Evolutionary conservation across 1,140 invertebrate species (phyloP), one percentile per base, ranked within the genome.

Genomic region (Tenebrio molitor): DNA sequence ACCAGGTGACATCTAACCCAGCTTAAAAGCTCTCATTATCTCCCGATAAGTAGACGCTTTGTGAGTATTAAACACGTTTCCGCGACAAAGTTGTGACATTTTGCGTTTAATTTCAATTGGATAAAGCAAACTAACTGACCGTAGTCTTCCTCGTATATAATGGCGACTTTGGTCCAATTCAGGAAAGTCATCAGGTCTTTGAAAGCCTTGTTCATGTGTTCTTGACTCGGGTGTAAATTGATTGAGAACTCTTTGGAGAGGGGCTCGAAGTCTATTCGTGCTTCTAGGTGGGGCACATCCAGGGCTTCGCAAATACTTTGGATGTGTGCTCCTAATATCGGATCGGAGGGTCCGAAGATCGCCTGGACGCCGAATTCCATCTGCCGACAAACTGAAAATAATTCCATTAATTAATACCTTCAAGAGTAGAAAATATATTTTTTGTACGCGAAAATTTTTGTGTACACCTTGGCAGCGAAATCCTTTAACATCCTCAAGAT

Each of bases 81-180:
- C 29, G 29, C 29, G 6, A 39, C 36, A n/a, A n/a, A 7, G 36
- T 5, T 2, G 36, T 39, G 36, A n/a, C 36, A 29, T 41, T 46
- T 14, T 5, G 23, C n/a, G n/a, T n/a, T n/a, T n/a, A n/a, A n/a
- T n/a, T n/a, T n/a, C n/a, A n/a, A n/a, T n/a, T n/a, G n/a, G n/a
- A n/a, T n/a, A 58, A 58, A 12, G 23, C 6, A 29, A 25, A 58
- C 14, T 25, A 14, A 58, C 86, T 87, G 82, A 93, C 93, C 92
- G 76, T 91, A 91, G 82, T 93, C 91, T 79, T 96, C 93, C 83
- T 98, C 96, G 80, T 97, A 97, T 25, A 98, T 90, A 72, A 98
- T 93, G 0, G 95, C 95, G 75, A 97, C 94, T 84, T 92, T 91
- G 4, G 94, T 96, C 96, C 96, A 98, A 82, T 97, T 96, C 23